Evolutionary conservation across 2,797 vertebrate genomes (phyloP).

Genomic region (Lithobates sylvaticus): DNA sequence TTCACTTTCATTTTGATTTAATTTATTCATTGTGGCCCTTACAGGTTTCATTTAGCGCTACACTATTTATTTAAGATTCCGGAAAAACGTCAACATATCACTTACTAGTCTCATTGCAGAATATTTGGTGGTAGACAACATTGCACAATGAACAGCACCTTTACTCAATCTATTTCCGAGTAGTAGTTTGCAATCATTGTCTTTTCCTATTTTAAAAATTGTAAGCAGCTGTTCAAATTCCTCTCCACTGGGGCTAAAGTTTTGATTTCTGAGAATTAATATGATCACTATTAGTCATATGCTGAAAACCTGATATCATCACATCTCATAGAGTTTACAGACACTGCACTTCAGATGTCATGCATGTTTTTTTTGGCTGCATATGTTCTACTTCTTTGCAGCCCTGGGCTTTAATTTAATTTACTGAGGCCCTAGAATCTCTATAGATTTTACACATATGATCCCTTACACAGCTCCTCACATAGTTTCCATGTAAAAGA

Average conservation of each 20-base stretch:
- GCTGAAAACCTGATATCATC: constrained; percentile 6
- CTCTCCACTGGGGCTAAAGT: not conserved
- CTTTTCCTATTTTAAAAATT: not conserved
- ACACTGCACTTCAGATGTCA: not conserved
- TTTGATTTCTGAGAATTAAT: not conserved
- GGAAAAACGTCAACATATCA: not conserved
- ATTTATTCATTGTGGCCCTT: too few species aligned
- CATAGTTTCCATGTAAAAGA: too few species aligned
- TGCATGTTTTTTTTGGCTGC: not conserved
- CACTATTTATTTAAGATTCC: too few species aligned
- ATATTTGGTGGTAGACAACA: not conserved
- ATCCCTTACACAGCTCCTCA: too few species aligned
- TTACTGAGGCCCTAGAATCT: not conserved
- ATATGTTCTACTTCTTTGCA: not conserved
- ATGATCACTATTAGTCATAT: not conserved
- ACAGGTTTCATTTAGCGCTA: too few species aligned
- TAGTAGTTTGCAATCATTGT: not conserved
- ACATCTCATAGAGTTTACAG: not conserved
- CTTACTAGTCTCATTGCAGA: not conserved
- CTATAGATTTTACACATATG: not conserved
- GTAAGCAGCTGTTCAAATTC: not conserved
- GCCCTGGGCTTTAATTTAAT: not conserved
- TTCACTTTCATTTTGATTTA: too few species aligned
- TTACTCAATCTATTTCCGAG: not conserved
- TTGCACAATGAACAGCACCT: not conserved